A percentile compares a stretch with the other conserved stretches of the same genome.
Conservation (phyloP, 53 echinoderm and acorn worm genomes). For the Zoroaster sp. region DNA sequence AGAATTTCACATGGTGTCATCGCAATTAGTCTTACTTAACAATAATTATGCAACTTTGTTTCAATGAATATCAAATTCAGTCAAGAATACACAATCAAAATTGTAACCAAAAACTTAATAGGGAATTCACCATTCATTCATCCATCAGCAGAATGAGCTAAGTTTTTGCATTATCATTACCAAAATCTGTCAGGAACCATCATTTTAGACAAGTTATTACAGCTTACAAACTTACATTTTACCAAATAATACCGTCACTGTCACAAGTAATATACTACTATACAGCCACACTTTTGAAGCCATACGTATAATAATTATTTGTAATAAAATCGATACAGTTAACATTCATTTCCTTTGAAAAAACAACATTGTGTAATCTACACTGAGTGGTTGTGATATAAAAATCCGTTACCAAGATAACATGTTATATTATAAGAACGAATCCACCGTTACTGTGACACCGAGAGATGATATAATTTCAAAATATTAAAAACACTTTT, state of each 20-base stretch:
- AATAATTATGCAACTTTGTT: too few relatives aligned
- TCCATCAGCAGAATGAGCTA: too few relatives aligned
- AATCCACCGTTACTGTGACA: not conserved
- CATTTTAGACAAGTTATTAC: not conserved
- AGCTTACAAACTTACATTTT: not conserved
- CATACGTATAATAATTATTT: not conserved
- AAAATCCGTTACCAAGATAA: not conserved
- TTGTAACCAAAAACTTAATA: too few relatives aligned
- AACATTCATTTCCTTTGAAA: not conserved
- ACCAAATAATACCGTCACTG: not conserved
- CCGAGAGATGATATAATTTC: not conserved
- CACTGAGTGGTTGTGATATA: not conserved
- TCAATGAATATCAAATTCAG: too few relatives aligned
- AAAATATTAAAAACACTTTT: not conserved
- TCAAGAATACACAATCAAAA: too few relatives aligned
- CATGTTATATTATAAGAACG: not conserved
- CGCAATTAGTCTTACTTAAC: too few relatives aligned
- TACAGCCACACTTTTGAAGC: not conserved
- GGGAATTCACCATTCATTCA: too few relatives aligned
- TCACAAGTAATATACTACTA: not conserved
- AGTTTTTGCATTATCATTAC: too few relatives aligned
- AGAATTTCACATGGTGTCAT: too few relatives aligned
- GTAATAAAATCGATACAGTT: not conserved
- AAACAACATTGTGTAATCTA: not conserved
- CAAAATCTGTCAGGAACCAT: not conserved